These are phyloP conservation scores for Lasioglossum baleicum DNA, from an alignment of 1,140 invertebrate species.

Conservation along the genomic window DNA sequence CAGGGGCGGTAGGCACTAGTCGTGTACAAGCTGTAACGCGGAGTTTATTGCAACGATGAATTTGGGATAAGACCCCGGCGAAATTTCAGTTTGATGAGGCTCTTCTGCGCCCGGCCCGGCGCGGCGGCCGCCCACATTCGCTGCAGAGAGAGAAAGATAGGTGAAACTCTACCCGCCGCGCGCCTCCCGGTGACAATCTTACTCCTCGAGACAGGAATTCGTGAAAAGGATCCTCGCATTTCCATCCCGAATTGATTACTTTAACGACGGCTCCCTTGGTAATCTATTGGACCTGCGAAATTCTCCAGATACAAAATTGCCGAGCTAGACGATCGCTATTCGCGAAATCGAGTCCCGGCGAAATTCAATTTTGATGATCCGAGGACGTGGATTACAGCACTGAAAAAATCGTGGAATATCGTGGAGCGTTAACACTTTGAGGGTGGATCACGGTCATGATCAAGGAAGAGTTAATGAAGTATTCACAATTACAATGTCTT, in stretches of 20 bases:
- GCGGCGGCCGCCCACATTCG: too few relatives aligned
- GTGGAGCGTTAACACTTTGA: too few relatives aligned
- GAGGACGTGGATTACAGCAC: too few relatives aligned
- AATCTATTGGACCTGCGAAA: not conserved
- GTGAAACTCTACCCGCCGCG: not conserved
- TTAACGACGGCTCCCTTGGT: not conserved
- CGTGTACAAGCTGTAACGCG: slow-evolving; percentile 60
- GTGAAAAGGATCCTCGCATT: not conserved
- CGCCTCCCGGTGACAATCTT: slow-evolving; percentile 17
- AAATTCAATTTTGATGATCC: too few relatives aligned
- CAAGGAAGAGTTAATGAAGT: too few relatives aligned
- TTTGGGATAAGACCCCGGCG: slow-evolving; percentile 64
- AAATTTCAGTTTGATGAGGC: slow-evolving; percentile 70
- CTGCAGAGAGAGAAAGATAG: too few relatives aligned
- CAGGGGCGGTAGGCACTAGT: slow-evolving; percentile 8
- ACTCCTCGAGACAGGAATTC: not conserved
- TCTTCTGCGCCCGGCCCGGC: slow-evolving; percentile 1
- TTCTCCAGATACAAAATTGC: not conserved
- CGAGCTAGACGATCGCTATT: too few relatives aligned
- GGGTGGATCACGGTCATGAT: too few relatives aligned
- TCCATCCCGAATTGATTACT: slow-evolving; percentile 5
- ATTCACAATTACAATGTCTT: too few relatives aligned
- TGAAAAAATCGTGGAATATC: too few relatives aligned
- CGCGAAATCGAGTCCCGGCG: too few relatives aligned
- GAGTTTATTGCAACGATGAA: slow-evolving; percentile 72